Base-by-base conservation (phyloP, 2,113 vertebrate species). In the Heterotis niloticus region DNA sequence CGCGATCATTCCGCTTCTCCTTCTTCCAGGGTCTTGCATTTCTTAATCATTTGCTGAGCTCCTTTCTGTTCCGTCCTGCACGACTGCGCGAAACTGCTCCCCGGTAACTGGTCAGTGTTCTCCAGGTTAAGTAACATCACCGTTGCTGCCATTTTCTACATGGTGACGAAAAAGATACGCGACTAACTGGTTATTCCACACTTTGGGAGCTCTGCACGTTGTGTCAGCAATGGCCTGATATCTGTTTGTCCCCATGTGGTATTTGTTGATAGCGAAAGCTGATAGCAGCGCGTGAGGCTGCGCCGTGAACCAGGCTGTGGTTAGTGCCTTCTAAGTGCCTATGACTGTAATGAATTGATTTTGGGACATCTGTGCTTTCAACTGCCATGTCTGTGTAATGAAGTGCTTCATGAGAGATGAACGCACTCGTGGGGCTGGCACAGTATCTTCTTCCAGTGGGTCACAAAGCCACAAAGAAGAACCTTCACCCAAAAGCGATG, bases 331-430 rank as follows among this genome's bases (percentile, higher is more conserved):
- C 89, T 84, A 89, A 85, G 84, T 83, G 87, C 83, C 87, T 84
- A 84, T 77, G 72, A 81, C 78, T 82, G 75, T 85, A 88, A 89
- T 86, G 84, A 86, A 90, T 89, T 90, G 84, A 89, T 92, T 86
- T 83, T 81, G 87, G 85, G 86, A 90, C 86, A 84, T 79, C 84
- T 81, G 87, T 82, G 83, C 64, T 66, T 89, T 90, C 83, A 88
- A 85, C 86, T 83, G 87, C 84, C 83, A 83, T 78, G 69, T 82
- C 80, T 64, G 84, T 83, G 75, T 88, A 89, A 90, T 86, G 85
- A 87, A 88, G 85, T 90, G 85, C 90, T 92, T 85, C 83, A 81
- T 87, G 84, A 87, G 88, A 85, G 84, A 81, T 86, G 82, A n/a
- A n/a, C n/a, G n/a, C 88, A 82, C 85, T 82, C 78, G 1, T 82